Base-by-base conservation (phyloP, 2,113 vertebrate genomes). In the Lepisosteus oculatus region DNA sequence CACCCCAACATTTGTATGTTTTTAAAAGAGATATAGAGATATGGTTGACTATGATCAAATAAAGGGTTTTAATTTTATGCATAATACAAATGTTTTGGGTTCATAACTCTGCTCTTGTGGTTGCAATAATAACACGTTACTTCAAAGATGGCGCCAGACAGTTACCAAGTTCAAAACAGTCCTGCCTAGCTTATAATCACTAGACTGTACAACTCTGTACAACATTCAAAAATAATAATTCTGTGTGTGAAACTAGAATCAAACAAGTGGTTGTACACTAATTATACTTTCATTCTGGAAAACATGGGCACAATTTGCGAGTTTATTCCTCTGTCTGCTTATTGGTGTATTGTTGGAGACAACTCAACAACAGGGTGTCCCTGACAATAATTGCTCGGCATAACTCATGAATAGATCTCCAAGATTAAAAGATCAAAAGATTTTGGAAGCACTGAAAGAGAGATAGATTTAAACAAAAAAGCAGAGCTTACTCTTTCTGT, bases 91-190 rank as follows among this genome's bases (percentile, higher is more conserved):
- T 65, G 74, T 67, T 68, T 8, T 2, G 71, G 54, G 70, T 29
- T 69, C 55, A 70, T 72, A 56, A 56, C 41, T 54, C 72, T 77
- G 82, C 80, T 77, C 72, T 77, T 74, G 83, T 78, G 88, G 84
- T 80, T 81, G 56, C 68, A 74, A 78, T 88, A 88, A 89, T 88
- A 80, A 79, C 82, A 88, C 54, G 83, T 81, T 86, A 45, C 71
- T 73, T 67, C 77, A 70, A 73, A 4, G 56, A 59, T 69, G 86
- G 85, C 81, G 83, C 86, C 88, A 86, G 81, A 67, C 79, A 72
- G 72, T 59, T 59, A 59, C 57, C 5, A n/a, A 59, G n/a, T 75
- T 77, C 80, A 57, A 68, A 65, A 51, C 75, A 79, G 76, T 75
- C 78, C 77, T 68, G 73, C 82, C 75, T 67, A 74, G 74, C 64